Evolutionary conservation across 53 echinoderm and acorn worm species (phyloP).

Genomic region (Hippasteria phrygiana): DNA sequence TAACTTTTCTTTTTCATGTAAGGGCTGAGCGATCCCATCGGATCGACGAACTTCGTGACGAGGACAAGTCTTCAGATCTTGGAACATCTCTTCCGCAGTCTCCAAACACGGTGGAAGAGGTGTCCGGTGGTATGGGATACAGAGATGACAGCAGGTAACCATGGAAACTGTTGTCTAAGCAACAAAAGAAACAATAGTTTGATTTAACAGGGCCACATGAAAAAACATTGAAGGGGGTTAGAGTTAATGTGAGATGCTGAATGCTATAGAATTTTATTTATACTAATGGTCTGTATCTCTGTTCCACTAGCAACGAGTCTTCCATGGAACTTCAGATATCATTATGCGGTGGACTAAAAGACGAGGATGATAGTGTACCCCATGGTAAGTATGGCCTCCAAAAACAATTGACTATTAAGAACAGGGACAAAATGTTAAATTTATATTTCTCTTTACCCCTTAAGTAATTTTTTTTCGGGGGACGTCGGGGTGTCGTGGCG

Average conservation of each 20-base stretch:
- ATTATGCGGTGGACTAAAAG: conserved; percentile 92
- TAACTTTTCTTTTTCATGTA: neutral
- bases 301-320: conserved; percentile 64
- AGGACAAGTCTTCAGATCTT: conserved; percentile 96
- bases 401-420: no score
- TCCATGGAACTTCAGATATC: conserved; percentile 82
- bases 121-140: conserved; percentile 19
- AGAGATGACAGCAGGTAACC: conserved; percentile 26
- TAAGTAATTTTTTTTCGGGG: no score
- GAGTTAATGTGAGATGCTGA: no score
- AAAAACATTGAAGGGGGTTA: no score
- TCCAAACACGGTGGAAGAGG: conserved; percentile 90
- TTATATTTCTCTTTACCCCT: no score
- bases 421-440: no score
- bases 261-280: neutral
- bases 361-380: conserved; percentile 84
- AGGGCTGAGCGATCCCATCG: conserved; percentile 26
- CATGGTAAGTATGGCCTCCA: conserved; percentile 84
- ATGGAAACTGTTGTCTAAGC: neutral
- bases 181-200: neutral
- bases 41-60: conserved; percentile 81
- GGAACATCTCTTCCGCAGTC: conserved; percentile 95
- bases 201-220: no score
- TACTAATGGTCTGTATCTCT: neutral
- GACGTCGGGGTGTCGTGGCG: no score